Base-by-base conservation (phyloP, 2,797 vertebrate species). In the Takifugu rubripes region DNA sequence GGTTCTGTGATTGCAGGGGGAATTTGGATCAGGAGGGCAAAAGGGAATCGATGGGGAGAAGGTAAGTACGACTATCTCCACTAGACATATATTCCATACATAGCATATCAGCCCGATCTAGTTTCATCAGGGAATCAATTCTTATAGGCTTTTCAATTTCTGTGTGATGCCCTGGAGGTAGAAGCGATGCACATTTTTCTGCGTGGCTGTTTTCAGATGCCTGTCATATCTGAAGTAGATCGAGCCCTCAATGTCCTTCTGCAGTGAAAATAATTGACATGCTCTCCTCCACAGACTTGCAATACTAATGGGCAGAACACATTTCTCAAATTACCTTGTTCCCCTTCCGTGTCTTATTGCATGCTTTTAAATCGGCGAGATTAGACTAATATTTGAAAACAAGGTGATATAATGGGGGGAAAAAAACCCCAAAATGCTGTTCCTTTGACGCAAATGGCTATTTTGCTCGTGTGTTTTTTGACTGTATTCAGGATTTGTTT, bases 81-180 rank as follows among this genome's bases (percentile, higher is more conserved):
- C 77, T 53, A 77, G 83, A 86, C 84, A 87, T 80, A 87, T 84
- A 83, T 84, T 85, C 87, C 80, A 88, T 87, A 88, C 82, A 82
- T 83, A 70, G 76, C 83, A 78, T 81, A 87, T 88, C 82, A 82
- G 72, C 79, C 67, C 75, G 76, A 83, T 84, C 76, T 70, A 59
- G 78, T 83, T 87, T 86, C 77, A 67, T 86, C 82, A 79, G 80
- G 61, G 83, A 88, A 89, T 90, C 87, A 83, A 87, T 88, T 89
- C 77, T 85, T 87, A 82, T 79, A 77, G 83, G 84, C 81, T 84
- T 85, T 87, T 87, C 81, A 85, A 87, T 85, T 87, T 86, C 76
- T 81, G 71, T 70, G 74, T 59, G 74, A 74, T 83, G 81, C 78
- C 84, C 81, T 59, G 56, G 56, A 65, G 84, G 61, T 70, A 48